Evolutionary conservation across 1,140 invertebrate genomes (phyloP), one percentile per base, ranked within the genome.

Genomic region (Eurosta solidaginis): DNA sequence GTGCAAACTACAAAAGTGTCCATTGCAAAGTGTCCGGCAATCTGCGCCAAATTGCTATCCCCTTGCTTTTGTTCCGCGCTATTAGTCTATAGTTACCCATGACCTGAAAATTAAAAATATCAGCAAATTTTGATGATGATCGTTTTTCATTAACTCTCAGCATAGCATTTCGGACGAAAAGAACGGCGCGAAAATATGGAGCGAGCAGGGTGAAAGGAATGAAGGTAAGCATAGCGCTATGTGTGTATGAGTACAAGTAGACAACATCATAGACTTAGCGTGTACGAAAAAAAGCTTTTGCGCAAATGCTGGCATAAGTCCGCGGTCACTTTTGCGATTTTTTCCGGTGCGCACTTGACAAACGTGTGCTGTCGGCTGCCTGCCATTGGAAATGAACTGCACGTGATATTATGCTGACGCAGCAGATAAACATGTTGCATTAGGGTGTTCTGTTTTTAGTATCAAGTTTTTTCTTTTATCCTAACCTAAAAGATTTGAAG

Each of bases 91-190:
- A 17, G 5, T n/a, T n/a, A n/a, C 9, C 7, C 59, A 36, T 68
- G 59, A 29, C 33, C 59, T 68, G 59, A 40, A 68, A 68, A 68
- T 40, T 68, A 68, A 68, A 68, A 10, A 68, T 33, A 68, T 68
- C 33, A 68, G 59, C 33, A 42, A 68, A 4, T 40, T 68, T 68
- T 42, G 36, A 68, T 42, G 33, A 68, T 68, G 49, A 17, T 52
- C 27, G 12, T 27, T 68, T 68, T 40, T 33, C 59, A 7, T 29
- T 42, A 68, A 42, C 40, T 68, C 59, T 68, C 33, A 22, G 59
- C 59, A 68, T 68, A 68, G 10, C 27, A n/a, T 29, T 10, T 29
- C 40, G 5, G 59, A 40, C n/a, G 20, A 10, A 20, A 59, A n/a
- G 25, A 12, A 3, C 17, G 59, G 4, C 12, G n/a, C 59, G 17